Conservation (phyloP, 1,140 invertebrate genomes). For the Aphidius gifuensis region DNA sequence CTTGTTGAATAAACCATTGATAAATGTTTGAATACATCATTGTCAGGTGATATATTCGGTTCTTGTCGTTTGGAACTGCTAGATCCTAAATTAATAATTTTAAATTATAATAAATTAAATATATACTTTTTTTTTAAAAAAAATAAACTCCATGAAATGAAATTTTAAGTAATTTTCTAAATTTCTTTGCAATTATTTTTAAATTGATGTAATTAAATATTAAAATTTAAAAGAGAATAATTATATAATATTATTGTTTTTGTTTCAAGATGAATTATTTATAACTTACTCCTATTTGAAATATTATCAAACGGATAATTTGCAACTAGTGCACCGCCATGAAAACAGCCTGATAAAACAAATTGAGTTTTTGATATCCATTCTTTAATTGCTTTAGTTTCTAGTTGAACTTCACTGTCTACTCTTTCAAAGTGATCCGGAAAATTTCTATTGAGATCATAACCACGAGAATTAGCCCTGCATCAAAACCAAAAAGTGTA, state of each 20-base stretch:
- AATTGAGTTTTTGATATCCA: conserved; percentile 92
- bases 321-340: conserved; percentile 88
- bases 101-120: too few species aligned
- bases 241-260: too few species aligned
- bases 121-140: too few species aligned
- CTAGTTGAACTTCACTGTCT: conserved; percentile 80
- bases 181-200: too few species aligned
- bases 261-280: too few species aligned
- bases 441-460: conserved; percentile 89
- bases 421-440: conserved; percentile 89
- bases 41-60: conserved; percentile 85
- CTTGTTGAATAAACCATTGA: conserved; percentile 85
- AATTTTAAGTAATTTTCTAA: too few species aligned
- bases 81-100: too few species aligned
- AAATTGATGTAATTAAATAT: too few species aligned
- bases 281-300: conserved; percentile 80
- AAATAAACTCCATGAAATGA: too few species aligned
- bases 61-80: conserved; percentile 25
- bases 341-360: conserved; percentile 84
- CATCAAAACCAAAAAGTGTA: conserved; percentile 12
- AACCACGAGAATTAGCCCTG: conserved; percentile 83
- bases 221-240: too few species aligned
- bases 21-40: conserved; percentile 89
- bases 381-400: conserved; percentile 91
- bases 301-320: conserved; percentile 92